A percentile compares a stretch with the other conserved stretches of the same genome.
Evolutionary conservation across 1,140 invertebrate species (phyloP).

Genomic region (Homarus americanus): DNA sequence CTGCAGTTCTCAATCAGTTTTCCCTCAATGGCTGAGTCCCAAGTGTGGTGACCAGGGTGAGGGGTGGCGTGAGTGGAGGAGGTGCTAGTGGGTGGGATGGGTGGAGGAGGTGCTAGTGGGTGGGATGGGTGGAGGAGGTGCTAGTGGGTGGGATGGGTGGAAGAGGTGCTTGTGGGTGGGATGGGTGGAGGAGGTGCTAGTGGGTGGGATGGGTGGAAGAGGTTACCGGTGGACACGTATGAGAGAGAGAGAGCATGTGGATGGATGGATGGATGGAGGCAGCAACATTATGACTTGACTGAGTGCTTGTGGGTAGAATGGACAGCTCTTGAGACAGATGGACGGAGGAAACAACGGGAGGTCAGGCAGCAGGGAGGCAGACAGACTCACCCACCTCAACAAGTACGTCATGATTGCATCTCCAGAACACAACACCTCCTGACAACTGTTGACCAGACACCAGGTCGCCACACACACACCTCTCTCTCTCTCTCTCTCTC

Average conservation of each 20-base stretch:
- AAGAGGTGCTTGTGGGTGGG: too few relatives aligned
- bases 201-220: not conserved
- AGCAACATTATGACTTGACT: too few relatives aligned
- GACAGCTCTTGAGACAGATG: not conserved
- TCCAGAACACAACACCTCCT: not conserved
- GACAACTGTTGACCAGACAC: not conserved
- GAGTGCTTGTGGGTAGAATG: too few relatives aligned
- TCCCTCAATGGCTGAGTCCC: not conserved
- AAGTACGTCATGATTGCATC: not conserved
- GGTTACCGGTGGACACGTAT: not conserved
- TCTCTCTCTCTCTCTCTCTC: not conserved
- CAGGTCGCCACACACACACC: not conserved
- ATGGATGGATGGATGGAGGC: too few relatives aligned
- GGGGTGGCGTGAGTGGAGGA: not conserved
- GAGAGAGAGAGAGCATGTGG: not conserved
- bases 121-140: too few relatives aligned
- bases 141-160: too few relatives aligned
- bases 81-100: too few relatives aligned
- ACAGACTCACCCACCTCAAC: too few relatives aligned
- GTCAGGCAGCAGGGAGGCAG: not conserved
- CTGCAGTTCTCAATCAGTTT: not conserved
- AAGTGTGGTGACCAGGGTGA: not conserved
- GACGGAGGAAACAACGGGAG: not conserved
- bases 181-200: too few relatives aligned
- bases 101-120: too few relatives aligned